Base-by-base conservation (phyloP, 92 coral and sea anemone genomes). In the Epizoanthus illoricatus region DNA sequence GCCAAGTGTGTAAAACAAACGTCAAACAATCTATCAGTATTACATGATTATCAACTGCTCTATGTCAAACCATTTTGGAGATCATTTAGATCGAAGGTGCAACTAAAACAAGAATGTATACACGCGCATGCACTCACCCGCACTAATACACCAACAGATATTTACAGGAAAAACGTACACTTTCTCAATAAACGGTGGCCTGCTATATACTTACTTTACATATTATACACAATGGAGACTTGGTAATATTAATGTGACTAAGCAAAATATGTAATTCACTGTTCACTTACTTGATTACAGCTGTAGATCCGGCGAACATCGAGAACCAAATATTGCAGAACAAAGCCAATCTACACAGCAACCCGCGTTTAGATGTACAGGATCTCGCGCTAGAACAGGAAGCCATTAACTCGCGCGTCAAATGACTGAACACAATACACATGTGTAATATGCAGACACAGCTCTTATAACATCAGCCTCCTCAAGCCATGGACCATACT, bases 291-390 rank as follows among this genome's bases (percentile, higher is more conserved):
- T 33, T 67, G 41, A 47, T 69, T 28, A 56, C 83, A 86, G 89
- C 89, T 68, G 83, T 81, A 55, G 76, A 75, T 67, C 42, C 76
- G 0, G 36, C 78, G 61, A 74, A 23, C 68, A 79, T 86, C 4
- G 89, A 86, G 71, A 84, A 86, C 57, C 82, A 86, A 62, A 86
- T 86, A 58, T 28, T 86, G 24, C 69, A 81, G 43, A 86, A 86
- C 81, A 45, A 47, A 15, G 89, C 82, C 11, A 86, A 81, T 55
- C 41, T 81, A 7, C 81, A 73, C 81, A 81, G 83, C 71, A 81
- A 79, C 39, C 89, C 89, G 13, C 65, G 36, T 12, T 28, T 56
- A 58, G 89, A 86, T n/a, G 83, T 82, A 40, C 80, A 74, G 61
- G 80, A 74, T 8, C 80, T 74, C 5, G 80, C 64, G 17, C 80